These are phyloP conservation scores for Elephantulus edwardii DNA, from an alignment of 2,113 vertebrate species.

Conservation along the genomic window DNA sequence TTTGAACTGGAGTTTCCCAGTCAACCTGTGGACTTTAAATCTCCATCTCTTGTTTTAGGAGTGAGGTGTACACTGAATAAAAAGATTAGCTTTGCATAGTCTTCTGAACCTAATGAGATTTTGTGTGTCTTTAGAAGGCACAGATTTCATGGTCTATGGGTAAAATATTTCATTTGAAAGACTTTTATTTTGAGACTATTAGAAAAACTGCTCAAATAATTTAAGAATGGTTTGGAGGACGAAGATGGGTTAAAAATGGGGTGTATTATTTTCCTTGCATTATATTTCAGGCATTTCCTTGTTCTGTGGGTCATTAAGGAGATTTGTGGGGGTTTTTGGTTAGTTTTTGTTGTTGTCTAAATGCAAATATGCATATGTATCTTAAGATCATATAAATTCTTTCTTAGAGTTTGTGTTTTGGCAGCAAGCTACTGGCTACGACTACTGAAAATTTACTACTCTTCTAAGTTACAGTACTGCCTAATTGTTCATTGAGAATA, in stretches of 20 bases:
- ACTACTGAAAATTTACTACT: background rate
- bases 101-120: background rate
- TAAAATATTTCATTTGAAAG: constrained; percentile 23
- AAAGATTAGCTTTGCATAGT: constrained; percentile 35
- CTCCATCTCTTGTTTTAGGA: background rate
- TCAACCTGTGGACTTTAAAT: background rate
- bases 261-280: constrained; percentile 16
- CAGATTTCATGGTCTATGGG: background rate
- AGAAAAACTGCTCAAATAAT: constrained; percentile 26
- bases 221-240: constrained; percentile 34
- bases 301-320: background rate
- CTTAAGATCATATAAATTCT: background rate
- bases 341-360: constrained; percentile 24
- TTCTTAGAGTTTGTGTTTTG: background rate
- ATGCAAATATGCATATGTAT: background rate
- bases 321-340: no score
- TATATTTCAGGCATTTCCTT: constrained; percentile 32
- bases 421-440: background rate
- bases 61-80: background rate
- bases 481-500: background rate
- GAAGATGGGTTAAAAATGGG: background rate
- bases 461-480: background rate
- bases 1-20: constrained; percentile 12
- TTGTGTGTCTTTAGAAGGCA: constrained; percentile 17
- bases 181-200: background rate